Base-by-base conservation (phyloP, 2,888 invertebrate species). In the Microdon myrmicae region DNA sequence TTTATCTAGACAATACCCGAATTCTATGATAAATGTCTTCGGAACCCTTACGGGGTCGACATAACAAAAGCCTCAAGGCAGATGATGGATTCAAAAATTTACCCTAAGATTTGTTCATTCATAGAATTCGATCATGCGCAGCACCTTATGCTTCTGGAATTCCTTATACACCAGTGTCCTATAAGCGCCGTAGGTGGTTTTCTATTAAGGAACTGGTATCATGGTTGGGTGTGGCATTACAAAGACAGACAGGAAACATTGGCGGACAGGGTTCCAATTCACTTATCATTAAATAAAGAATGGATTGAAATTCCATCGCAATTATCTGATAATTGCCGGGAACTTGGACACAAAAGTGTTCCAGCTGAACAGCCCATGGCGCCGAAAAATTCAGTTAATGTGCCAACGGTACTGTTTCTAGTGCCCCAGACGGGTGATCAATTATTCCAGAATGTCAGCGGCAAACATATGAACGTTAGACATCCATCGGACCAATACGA, bases 81-180 rank as follows among this genome's bases (percentile, higher is more conserved):
- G 56, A 61, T 61, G 61, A 61, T 49, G 49, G 49, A 61, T 61
- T 49, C 35, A 44, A 39, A 37, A 56, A 51, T 34, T 38, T 17
- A 34, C 14, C 14, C 13, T 13, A 16, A 20, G 39, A 31, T 17
- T 20, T 22, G 28, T 28, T 26, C 9, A 48, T 49, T 44, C 44
- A 48, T 16, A 49, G 37, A 31, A 34, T 37, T 44, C 35, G 41
- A 38, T 37, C 56, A 51, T 41, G 31, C 19, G 49, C 14, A 9
- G 13, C 7, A 10, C 25, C 16, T 31, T 44, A 8, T 29, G n/a
- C 37, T 38, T 20, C 10, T 9, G 25, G 16, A 51, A 51, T 56
- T 41, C 35, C 31, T 56, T 58, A n/a, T n/a, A n/a, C 58, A 58
- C 49, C 56, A 39, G 45, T 43, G 51, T 64, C 64, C 64, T 64